phyloP scores from a whole-genome alignment of 2,113 vertebrate genomes.

The Xiphias gladius region DNA sequence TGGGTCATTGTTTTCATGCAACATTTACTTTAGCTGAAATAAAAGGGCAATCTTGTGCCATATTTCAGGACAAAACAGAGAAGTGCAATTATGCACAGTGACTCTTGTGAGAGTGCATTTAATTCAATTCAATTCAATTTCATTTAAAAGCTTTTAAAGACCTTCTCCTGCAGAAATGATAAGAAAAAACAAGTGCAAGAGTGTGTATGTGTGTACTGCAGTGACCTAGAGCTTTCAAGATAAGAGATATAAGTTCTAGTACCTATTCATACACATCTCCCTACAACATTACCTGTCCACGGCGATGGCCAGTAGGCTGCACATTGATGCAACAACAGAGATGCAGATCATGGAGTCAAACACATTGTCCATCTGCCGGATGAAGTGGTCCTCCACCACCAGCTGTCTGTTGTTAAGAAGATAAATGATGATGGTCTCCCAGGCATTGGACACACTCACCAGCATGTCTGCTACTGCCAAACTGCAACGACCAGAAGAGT shows the following conservation, averaged over 20 bases:
- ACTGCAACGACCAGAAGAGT: slow-evolving; percentile 74
- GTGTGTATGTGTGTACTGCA: neutral
- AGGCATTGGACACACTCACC: slow-evolving; percentile 94
- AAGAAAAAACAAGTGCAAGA: neutral
- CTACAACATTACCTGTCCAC: slow-evolving; percentile 86
- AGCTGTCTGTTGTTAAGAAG: slow-evolving; percentile 91
- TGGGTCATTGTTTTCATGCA: neutral
- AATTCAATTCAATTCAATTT: neutral
- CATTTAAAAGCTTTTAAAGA: neutral
- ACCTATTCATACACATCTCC: no score
- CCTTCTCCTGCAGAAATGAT: neutral
- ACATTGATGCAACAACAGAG: slow-evolving; percentile 97
- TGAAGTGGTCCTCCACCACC: slow-evolving; percentile 90
- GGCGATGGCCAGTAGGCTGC: slow-evolving; percentile 94
- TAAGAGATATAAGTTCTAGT: no score
- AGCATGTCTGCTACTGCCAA: slow-evolving; percentile 96
- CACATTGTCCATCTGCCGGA: slow-evolving; percentile 94
- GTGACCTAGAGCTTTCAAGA: neutral
- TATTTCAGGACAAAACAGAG: neutral
- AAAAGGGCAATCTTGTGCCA: neutral
- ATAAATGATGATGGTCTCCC: slow-evolving; percentile 95
- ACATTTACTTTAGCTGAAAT: neutral
- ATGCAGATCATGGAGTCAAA: slow-evolving; percentile 98
- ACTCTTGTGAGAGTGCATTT: neutral
- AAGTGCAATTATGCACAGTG: neutral